Evolutionary conservation across 2,888 invertebrate genomes (phyloP), one percentile per base, ranked within the genome.

Genomic region (Polymixis lichenea): DNA sequence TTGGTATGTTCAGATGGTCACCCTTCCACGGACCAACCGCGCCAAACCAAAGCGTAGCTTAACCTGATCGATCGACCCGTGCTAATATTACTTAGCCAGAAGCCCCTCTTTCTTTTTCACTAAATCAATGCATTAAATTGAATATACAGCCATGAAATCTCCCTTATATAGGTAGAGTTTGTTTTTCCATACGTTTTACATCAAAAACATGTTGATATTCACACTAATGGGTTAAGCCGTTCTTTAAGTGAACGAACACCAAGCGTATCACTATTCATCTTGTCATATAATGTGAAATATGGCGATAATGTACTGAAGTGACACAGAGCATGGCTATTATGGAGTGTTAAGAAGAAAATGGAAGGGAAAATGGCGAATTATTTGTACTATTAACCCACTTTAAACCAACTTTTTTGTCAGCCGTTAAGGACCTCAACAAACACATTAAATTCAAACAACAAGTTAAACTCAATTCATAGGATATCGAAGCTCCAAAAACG

Each of bases 201-300:
- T 68, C 60, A 75, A 82, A 76, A 75, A 73, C 64, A 32, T 80
- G 67, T 83, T 84, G 77, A 67, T 80, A 84, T 68, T 49, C 65
- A 68, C 80, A 65, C 71, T 83, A 80, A 83, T 83, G 81, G 82
- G 51, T n/a, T 49, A 9, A 58, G 65, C 49, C 65, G 80, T 72
- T 84, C 51, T 83, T 81, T 64, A 77, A 56, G 43, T 65, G 65
- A 73, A 67, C 69, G 58, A 68, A 55, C 49, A 38, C 70, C 72
- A 71, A 58, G 2, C 67, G 60, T 77, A 75, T 84, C 62, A 83
- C 64, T 67, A 83, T 84, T 73, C 56, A 72, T 78, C 74, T 72
- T 84, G 83, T 81, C 83, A 81, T 78, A 83, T 62, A 38, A 69
- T 56, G 32, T 83, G 66, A 82, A 71, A 67, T 78, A 85, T 79